Conservation (phyloP, 92 coral and sea anemone species). For the Epizoanthus stellaris region DNA sequence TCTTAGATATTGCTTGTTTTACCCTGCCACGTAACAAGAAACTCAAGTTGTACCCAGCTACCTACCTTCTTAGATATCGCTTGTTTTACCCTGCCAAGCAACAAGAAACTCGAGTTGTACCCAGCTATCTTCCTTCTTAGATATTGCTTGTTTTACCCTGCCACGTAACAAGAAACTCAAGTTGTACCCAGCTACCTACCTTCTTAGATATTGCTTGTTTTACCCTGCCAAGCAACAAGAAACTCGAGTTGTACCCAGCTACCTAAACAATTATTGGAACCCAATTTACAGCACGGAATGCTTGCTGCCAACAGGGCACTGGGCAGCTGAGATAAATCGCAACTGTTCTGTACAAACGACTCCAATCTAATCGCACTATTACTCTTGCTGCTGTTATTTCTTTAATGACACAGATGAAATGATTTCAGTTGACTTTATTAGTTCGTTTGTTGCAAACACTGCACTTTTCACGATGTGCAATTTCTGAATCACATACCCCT, state of each 20-base stretch:
- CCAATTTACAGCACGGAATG: too few relatives aligned
- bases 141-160: slow-evolving; percentile 96
- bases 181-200: slow-evolving; percentile 19
- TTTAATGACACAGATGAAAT: too few relatives aligned
- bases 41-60: too few relatives aligned
- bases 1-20: slow-evolving; percentile 94
- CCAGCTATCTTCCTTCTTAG: slow-evolving; percentile 87
- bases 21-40: slow-evolving; percentile 60
- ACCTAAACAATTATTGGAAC: not conserved
- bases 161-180: not conserved
- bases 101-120: not conserved
- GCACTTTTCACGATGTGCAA: too few relatives aligned
- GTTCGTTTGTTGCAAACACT: too few relatives aligned
- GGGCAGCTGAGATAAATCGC: not conserved
- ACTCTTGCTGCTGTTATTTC: not conserved
- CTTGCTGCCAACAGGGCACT: not conserved
- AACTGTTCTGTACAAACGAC: too few relatives aligned
- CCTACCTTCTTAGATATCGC: slow-evolving; percentile 82
- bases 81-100: slow-evolving; percentile 80
- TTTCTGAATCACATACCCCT: too few relatives aligned
- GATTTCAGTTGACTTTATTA: too few relatives aligned
- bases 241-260: too few relatives aligned
- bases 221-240: slow-evolving; percentile 60
- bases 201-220: slow-evolving; percentile 97
- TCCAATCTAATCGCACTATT: too few relatives aligned